Conservation (phyloP, 1,140 invertebrate genomes). For the Drosophila subpulchrella region DNA sequence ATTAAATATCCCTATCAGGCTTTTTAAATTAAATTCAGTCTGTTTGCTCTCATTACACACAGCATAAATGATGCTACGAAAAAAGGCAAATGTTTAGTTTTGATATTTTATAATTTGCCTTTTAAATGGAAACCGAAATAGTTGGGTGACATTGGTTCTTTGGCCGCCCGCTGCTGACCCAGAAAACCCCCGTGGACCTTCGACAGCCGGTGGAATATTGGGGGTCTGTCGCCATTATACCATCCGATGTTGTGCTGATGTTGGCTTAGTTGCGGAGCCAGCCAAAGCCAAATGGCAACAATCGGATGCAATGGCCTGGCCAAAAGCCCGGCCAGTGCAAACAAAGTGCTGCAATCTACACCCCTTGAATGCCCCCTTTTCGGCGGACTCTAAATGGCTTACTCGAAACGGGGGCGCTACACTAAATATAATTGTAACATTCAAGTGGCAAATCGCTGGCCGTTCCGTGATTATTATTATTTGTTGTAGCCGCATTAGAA, state of each 20-base stretch:
- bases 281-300: constrained; percentile 52
- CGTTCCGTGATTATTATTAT: constrained; percentile 62
- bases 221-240: constrained; percentile 22
- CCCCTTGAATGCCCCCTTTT: background rate
- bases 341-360: constrained; percentile 25
- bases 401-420: constrained; percentile 19
- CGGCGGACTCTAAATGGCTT: constrained; percentile 21
- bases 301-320: constrained; percentile 26
- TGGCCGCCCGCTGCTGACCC: constrained; percentile 27
- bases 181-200: constrained; percentile 21
- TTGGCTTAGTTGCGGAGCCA: constrained; percentile 39
- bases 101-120: constrained; percentile 64
- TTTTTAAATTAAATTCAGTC: constrained; percentile 23
- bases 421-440: constrained; percentile 70
- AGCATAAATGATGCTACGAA: constrained; percentile 21
- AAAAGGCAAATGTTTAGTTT: constrained; percentile 57
- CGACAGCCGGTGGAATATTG: background rate
- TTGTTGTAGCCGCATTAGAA: constrained; percentile 57
- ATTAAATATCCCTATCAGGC: background rate
- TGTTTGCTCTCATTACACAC: constrained; percentile 65
- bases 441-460: constrained; percentile 65
- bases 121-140: constrained; percentile 60
- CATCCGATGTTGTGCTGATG: constrained; percentile 32
- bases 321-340: constrained; percentile 22
- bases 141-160: constrained; percentile 50